Percentiles rank a stretch among this genome's conserved stretches.
Evolutionary conservation across 2,797 vertebrate genomes (phyloP).

Genomic region (Acanthiza pusilla): DNA sequence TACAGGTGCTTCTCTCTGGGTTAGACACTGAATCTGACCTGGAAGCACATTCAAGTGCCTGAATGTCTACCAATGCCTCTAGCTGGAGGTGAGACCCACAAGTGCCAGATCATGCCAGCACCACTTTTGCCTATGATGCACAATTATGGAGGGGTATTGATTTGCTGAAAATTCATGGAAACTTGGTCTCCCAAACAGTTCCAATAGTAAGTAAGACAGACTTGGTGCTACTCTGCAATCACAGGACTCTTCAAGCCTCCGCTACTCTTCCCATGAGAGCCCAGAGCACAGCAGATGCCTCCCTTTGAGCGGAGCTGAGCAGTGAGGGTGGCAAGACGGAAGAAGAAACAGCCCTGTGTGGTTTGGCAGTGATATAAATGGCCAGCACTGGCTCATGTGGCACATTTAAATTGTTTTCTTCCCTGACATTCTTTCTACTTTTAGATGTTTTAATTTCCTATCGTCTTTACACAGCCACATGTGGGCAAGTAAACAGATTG

Average conservation of each 20-base stretch:
- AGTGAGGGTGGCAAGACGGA: neutral
- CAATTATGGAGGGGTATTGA: neutral
- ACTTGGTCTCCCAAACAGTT: neutral
- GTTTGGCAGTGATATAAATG: neutral
- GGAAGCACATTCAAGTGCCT: neutral
- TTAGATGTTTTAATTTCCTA: neutral
- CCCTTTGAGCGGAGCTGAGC: neutral
- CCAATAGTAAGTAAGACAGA: neutral
- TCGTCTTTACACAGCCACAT: neutral
- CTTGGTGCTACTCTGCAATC: neutral
- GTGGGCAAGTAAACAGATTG: slow-evolving; percentile 13
- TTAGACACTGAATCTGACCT: neutral
- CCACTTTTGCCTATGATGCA: neutral
- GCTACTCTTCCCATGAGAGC: neutral
- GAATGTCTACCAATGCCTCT: neutral
- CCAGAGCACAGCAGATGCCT: neutral
- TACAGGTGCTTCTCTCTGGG: neutral
- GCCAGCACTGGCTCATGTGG: neutral
- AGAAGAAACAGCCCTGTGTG: neutral
- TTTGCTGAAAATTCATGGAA: neutral
- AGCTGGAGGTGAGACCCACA: neutral
- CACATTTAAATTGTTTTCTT: neutral
- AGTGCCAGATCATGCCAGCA: neutral
- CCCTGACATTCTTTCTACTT: neutral
- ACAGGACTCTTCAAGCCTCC: neutral